A percentile compares a stretch with the other conserved stretches of the same genome.
Evolutionary conservation across 2,797 vertebrate genomes (phyloP).

Genomic region (Pristis pectinata): DNA sequence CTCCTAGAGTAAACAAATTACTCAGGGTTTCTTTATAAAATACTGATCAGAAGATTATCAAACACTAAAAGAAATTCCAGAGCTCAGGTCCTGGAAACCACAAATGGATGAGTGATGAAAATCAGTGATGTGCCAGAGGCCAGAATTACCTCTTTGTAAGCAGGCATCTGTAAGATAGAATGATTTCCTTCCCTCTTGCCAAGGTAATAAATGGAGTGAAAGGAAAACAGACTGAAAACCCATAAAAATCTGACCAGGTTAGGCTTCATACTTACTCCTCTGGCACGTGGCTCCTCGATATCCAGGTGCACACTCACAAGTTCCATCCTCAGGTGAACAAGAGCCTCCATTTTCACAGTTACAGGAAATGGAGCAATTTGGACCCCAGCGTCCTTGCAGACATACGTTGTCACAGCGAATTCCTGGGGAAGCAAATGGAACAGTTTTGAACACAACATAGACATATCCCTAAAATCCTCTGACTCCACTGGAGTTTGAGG

Average conservation of each 20-base stretch:
- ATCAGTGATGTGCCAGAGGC: neutral
- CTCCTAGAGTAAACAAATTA: neutral
- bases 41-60: neutral
- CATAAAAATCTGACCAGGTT: neutral
- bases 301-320: constrained; percentile 88
- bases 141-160: neutral
- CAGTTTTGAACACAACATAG: too few relatives aligned
- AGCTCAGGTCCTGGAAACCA: neutral
- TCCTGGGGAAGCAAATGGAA: constrained; percentile 56
- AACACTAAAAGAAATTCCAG: neutral
- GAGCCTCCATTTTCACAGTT: constrained; percentile 91
- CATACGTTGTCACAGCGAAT: constrained; percentile 89
- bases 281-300: constrained; percentile 89
- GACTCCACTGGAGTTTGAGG: too few relatives aligned
- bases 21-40: neutral
- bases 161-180: neutral
- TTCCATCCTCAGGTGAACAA: constrained; percentile 87
- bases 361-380: constrained; percentile 92
- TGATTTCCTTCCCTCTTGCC: neutral
- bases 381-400: constrained; percentile 84
- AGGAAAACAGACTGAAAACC: neutral
- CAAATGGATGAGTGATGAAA: neutral
- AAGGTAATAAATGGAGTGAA: neutral
- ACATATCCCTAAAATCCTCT: neutral
- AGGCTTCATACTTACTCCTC: constrained; percentile 72